phyloP scores from a whole-genome alignment of 2,797 vertebrate genomes.

The Chiroxiphia lanceolata region DNA sequence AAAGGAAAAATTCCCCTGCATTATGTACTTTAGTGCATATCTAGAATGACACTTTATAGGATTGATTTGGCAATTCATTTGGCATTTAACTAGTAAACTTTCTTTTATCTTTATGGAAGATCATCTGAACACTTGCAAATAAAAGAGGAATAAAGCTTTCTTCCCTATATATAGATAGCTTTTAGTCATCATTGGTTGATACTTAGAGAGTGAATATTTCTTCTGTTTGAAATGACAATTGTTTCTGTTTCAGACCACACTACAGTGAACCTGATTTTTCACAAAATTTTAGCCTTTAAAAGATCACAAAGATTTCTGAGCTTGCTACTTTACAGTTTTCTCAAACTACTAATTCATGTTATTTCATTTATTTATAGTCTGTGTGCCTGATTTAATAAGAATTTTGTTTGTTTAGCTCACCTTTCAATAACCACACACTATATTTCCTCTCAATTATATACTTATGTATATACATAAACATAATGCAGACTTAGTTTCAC shows the following conservation, averaged over 20 bases:
- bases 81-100: neutral
- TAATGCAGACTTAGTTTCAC: neutral
- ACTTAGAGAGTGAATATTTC: neutral
- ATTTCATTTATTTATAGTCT: neutral
- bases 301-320: neutral
- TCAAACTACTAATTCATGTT: neutral
- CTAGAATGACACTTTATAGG: neutral
- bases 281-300: neutral
- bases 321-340: neutral
- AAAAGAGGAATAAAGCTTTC: neutral
- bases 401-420: neutral
- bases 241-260: neutral
- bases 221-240: neutral
- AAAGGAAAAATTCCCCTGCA: slow-evolving; percentile 16
- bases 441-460: neutral
- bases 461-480: neutral
- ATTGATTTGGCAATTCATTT: neutral
- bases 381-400: neutral
- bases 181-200: neutral
- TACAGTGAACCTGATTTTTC: neutral
- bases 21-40: neutral
- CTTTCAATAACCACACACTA: neutral
- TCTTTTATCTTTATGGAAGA: neutral
- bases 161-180: neutral
- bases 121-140: neutral